Evolutionary conservation across 2,888 invertebrate genomes (phyloP).

Genomic region (Meloe dianella): DNA sequence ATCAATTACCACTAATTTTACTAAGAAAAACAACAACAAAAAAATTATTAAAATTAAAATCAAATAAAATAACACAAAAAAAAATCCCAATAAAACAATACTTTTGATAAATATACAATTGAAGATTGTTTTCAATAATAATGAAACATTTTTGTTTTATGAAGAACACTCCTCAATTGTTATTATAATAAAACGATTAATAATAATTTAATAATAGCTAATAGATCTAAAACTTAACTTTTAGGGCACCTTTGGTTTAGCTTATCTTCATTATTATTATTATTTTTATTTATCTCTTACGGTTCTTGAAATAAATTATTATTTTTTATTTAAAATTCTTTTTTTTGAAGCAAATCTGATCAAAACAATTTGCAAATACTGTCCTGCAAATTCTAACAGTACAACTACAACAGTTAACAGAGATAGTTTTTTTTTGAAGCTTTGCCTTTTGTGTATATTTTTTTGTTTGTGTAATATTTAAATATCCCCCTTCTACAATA

Average conservation of each 20-base stretch:
- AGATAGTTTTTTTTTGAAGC: conserved; percentile 46
- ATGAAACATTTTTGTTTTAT: conserved; percentile 15
- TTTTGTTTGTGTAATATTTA: background rate
- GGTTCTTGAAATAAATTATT: conserved; percentile 30
- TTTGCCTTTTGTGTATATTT: conserved; percentile 20
- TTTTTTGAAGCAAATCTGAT: conserved; percentile 41
- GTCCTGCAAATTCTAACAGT: conserved; percentile 53
- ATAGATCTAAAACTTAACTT: conserved; percentile 65
- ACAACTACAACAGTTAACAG: conserved; percentile 57
- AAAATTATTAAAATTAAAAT: no score
- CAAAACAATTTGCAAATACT: conserved; percentile 50
- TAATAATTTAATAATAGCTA: conserved; percentile 41
- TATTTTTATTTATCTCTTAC: conserved; percentile 37
- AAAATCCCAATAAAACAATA: conserved; percentile 46
- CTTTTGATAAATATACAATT: conserved; percentile 24
- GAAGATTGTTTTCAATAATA: background rate
- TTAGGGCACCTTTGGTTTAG: conserved; percentile 89
- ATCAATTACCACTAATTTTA: conserved; percentile 42
- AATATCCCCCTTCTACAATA: background rate
- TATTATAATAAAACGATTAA: conserved; percentile 24
- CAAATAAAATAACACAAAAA: conserved; percentile 33
- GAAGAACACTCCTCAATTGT: conserved; percentile 21
- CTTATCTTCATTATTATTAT: conserved; percentile 62
- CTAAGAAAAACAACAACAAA: conserved; percentile 38
- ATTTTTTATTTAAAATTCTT: background rate